These are phyloP conservation scores for Alectura lathami DNA, from an alignment of 2,113 vertebrate genomes.

Conservation along the genomic window DNA sequence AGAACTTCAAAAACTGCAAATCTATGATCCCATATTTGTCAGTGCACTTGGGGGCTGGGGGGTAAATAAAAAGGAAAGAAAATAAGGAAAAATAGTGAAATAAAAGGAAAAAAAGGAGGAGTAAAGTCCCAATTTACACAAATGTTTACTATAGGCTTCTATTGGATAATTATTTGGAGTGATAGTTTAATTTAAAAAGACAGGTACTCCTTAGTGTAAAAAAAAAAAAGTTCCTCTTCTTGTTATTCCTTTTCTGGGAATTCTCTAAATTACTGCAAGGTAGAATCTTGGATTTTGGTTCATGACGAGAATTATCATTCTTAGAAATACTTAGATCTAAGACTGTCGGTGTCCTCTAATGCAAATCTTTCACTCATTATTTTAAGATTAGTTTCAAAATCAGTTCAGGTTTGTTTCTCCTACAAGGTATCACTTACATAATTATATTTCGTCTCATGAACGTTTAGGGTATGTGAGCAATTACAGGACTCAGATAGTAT, in stretches of 20 bases:
- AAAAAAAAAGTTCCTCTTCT: background rate
- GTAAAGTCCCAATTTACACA: background rate
- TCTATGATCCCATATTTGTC: background rate
- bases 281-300: background rate
- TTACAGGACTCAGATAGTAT: background rate
- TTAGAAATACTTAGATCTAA: background rate
- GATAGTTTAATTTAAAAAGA: background rate
- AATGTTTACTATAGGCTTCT: background rate
- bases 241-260: background rate
- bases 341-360: background rate
- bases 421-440: background rate
- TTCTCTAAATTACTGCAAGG: background rate
- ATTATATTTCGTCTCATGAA: background rate
- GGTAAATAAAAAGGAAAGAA: fast-evolving
- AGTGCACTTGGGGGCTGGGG: background rate
- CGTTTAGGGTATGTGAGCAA: background rate
- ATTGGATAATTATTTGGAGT: background rate
- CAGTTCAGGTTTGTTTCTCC: background rate
- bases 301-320: background rate
- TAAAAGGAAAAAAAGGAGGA: fast-evolving
- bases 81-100: fast-evolving
- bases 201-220: background rate
- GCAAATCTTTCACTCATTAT: background rate
- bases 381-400: background rate
- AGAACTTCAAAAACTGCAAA: background rate